These are phyloP conservation scores for Zygaena filipendulae DNA, from an alignment of 2,888 invertebrate genomes.

Conservation along the genomic window DNA sequence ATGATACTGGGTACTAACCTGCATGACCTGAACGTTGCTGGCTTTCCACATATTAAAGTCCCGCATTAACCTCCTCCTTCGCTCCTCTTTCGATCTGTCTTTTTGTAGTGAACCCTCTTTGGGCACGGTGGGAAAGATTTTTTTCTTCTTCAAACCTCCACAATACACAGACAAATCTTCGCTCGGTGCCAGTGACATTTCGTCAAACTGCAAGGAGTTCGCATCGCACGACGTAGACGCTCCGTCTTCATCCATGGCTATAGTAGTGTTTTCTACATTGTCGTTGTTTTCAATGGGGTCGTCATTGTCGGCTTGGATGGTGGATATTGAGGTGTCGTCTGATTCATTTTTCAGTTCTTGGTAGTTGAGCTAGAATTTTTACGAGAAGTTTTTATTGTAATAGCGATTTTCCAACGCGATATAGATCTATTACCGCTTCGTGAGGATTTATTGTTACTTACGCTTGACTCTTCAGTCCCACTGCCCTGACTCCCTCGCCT, in stretches of 20 bases:
- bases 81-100: conserved; percentile 28
- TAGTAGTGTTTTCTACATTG: conserved; percentile 15
- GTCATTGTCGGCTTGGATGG: conserved; percentile 26
- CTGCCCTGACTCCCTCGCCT: too few species aligned
- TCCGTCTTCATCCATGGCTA: conserved; percentile 27
- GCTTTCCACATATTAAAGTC: conserved; percentile 57
- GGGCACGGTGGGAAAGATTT: too few species aligned
- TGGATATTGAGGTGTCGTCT: conserved; percentile 34
- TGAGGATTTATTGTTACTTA: too few species aligned
- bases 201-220: conserved; percentile 39
- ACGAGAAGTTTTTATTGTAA: too few species aligned
- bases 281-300: conserved; percentile 20
- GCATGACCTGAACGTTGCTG: conserved; percentile 48
- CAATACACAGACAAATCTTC: conserved; percentile 45
- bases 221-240: conserved; percentile 47
- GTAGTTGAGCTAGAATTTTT: conserved; percentile 37
- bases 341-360: conserved; percentile 30
- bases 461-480: too few species aligned
- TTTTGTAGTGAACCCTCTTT: too few species aligned
- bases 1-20: conserved; percentile 30
- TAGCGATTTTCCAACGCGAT: too few species aligned
- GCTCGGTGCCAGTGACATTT: conserved; percentile 36
- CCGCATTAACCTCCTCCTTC: conserved; percentile 30
- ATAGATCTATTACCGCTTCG: too few species aligned
- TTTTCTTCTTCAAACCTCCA: conserved; percentile 39